Conservation (phyloP, 2,888 invertebrate species). For the Polietes domitor region DNA sequence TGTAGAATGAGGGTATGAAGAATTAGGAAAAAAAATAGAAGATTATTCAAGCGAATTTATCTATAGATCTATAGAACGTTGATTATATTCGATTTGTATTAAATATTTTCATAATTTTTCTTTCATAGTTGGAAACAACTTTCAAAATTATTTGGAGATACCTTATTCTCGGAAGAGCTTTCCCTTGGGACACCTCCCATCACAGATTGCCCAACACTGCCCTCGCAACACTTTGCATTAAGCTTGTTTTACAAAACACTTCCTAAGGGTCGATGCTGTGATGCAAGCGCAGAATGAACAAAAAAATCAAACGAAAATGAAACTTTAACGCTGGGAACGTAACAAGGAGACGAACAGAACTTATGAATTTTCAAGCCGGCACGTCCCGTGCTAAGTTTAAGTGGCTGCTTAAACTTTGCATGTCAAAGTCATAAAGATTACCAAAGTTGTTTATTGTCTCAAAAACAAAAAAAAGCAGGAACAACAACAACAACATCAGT, state of each 20-base stretch:
- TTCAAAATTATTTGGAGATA: neutral
- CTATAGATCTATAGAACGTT: too few relatives aligned
- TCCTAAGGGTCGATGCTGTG: neutral
- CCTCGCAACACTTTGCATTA: neutral
- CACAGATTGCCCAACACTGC: neutral
- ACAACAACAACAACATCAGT: constrained; percentile 12
- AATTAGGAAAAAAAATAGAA: too few relatives aligned
- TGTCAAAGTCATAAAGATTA: constrained; percentile 44
- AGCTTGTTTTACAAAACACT: constrained; percentile 5
- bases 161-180: neutral
- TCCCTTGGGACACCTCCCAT: neutral
- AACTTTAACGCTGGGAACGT: constrained; percentile 25
- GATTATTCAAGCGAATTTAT: too few relatives aligned
- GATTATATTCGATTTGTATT: too few relatives aligned
- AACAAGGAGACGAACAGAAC: neutral
- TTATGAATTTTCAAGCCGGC: constrained; percentile 7
- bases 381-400: constrained; percentile 33
- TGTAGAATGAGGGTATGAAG: too few relatives aligned
- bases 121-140: too few relatives aligned
- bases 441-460: constrained; percentile 42
- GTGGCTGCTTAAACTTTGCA: constrained; percentile 45
- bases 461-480: too few relatives aligned
- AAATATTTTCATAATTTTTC: too few relatives aligned
- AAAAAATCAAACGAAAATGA: neutral
- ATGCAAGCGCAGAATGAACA: neutral